phyloP scores from a whole-genome alignment of 2,797 vertebrate genomes.

The Phoebastria nigripes region DNA sequence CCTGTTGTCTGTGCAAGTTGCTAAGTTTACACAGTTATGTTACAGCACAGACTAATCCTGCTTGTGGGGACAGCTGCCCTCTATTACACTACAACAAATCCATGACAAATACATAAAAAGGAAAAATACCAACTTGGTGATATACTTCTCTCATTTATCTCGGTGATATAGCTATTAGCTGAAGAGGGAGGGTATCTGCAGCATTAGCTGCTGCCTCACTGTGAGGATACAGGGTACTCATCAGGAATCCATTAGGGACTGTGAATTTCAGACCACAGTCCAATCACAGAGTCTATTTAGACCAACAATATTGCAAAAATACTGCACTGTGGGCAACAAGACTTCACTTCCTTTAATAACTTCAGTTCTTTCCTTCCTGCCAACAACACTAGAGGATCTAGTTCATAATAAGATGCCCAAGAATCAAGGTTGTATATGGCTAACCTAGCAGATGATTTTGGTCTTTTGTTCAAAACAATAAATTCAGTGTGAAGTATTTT shows the following conservation, averaged over 20 bases:
- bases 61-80: neutral
- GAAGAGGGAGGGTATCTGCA: neutral
- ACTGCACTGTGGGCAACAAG: neutral
- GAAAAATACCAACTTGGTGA: neutral
- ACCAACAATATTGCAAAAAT: neutral
- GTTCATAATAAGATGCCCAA: neutral
- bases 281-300: neutral
- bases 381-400: neutral
- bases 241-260: neutral
- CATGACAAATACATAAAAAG: neutral
- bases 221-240: neutral
- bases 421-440: neutral
- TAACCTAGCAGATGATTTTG: neutral
- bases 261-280: neutral
- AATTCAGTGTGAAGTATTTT: neutral
- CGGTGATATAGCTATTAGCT: neutral
- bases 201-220: neutral
- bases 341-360: slow-evolving; percentile 7
- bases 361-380: slow-evolving; percentile 12
- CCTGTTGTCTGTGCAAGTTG: neutral
- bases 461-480: neutral
- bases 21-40: neutral
- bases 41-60: neutral
- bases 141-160: neutral
- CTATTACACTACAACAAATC: neutral